Evolutionary conservation across 2,888 invertebrate genomes (phyloP), one percentile per base, ranked within the genome.

Genomic region (Esperia sulphurella): DNA sequence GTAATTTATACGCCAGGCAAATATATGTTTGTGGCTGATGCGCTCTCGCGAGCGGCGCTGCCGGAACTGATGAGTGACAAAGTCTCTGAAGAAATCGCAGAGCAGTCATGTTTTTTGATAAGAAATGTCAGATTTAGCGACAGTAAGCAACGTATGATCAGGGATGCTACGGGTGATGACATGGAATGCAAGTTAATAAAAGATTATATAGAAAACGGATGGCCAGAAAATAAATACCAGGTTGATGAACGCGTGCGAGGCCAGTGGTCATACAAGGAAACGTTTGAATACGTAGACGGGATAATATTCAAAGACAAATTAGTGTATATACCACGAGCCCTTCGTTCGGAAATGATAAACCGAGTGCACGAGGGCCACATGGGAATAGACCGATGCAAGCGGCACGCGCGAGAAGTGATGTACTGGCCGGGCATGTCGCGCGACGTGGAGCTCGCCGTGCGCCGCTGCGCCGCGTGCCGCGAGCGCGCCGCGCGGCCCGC

Each of bases 21-120:
- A 43, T 58, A 61, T 43, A 61, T 67, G 61, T 65, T 52, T 47
- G 48, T 67, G 7, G 52, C 65, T 0, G 64, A 65, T 37, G 55
- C 61, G 0, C 33, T 66, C 13, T 67, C 65, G 0, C 49, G 64
- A 0, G 60, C 63, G 0, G 49, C 63, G 0, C 35, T 61, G 0
- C 46, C 52, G 0, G 59, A 63, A 0, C 9, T 52, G 12, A 47
- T 41, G 9, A 53, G 47, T 10, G 56, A 57, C 30, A 52, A 54
- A 14, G 38, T 51, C 9, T 31, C 44, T 3, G 41, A 40, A 3
- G 52, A 52, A 40, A 39, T 55, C 5, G 44, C 39, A 9, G 21
- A 41, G 8, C 52, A 55, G 33, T 28, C 44, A 0, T 55, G 53
- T 45, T 54, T 54, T 12, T 2, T 54, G 1, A 33, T 55, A 37